These are phyloP conservation scores for Falco concolor DNA, from an alignment of 2,797 vertebrate species.

Conservation along the genomic window DNA sequence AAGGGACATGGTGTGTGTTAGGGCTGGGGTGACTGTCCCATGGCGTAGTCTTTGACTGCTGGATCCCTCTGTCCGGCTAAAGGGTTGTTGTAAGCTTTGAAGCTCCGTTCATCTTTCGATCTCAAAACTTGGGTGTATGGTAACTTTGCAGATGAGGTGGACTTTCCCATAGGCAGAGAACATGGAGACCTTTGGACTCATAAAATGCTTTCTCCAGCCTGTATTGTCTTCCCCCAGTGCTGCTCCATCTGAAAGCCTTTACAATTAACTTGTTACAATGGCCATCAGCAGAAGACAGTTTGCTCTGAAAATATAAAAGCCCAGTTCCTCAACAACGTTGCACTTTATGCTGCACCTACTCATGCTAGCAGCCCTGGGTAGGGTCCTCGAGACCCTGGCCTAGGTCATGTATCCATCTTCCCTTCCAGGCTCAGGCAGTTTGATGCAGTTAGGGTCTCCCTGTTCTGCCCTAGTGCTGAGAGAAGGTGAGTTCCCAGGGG, in stretches of 20 bases:
- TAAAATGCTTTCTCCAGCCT: not conserved
- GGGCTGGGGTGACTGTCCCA: too few species aligned
- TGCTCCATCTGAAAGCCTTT: not conserved
- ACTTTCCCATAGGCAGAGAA: not conserved
- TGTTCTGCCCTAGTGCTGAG: not conserved
- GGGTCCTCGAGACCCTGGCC: not conserved
- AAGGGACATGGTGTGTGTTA: not conserved
- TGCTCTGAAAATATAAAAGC: rapidly evolving
- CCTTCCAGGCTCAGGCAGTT: not conserved
- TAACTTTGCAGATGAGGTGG: not conserved
- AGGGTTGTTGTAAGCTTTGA: not conserved
- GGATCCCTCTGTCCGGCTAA: not conserved
- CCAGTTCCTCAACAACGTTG: not conserved
- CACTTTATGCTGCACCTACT: not conserved
- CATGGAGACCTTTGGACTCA: not conserved
- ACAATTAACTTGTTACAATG: not conserved
- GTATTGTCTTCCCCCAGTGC: not conserved
- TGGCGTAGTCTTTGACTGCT: not conserved
- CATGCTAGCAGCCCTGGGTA: not conserved
- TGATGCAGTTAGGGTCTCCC: not conserved
- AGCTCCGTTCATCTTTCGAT: not conserved
- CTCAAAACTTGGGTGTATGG: not conserved
- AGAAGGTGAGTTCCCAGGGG: not conserved
- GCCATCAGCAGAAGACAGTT: not conserved
- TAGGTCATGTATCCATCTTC: not conserved